Conservation (phyloP, 2,797 vertebrate genomes). For the Astyanax mexicanus region DNA sequence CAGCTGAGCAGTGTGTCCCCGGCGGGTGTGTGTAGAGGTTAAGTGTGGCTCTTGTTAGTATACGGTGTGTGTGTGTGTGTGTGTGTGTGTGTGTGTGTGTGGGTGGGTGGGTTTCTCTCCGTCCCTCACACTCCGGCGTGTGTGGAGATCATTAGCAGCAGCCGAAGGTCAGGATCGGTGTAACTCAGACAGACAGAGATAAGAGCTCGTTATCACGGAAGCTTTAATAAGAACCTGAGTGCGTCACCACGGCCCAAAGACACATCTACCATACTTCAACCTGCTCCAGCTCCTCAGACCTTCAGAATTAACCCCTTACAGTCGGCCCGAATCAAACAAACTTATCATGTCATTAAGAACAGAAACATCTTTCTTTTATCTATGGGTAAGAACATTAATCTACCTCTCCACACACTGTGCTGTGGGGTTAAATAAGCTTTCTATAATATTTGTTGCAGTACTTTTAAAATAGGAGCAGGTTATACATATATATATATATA, state of each 20-base stretch:
- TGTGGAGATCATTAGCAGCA: conserved; percentile 16
- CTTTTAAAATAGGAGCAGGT: too few species aligned
- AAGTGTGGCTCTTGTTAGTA: conserved; percentile 3
- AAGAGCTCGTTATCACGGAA: conserved; percentile 20
- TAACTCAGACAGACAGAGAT: conserved; percentile 19
- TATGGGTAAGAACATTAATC: too few species aligned
- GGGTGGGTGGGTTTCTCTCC: not conserved
- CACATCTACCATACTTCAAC: not conserved
- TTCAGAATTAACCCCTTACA: not conserved
- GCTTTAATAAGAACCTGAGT: conserved; percentile 10
- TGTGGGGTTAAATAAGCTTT: too few species aligned
- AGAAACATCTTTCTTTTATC: too few species aligned
- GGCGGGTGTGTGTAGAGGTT: conserved; percentile 8
- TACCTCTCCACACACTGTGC: too few species aligned
- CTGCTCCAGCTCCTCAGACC: not conserved
- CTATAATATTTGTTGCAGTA: too few species aligned
- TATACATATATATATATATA: too few species aligned
- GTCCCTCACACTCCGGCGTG: not conserved
- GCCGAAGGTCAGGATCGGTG: conserved; percentile 11
- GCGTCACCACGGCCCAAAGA: not conserved
- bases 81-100: not conserved
- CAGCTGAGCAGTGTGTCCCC: not conserved
- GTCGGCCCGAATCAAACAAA: too few species aligned
- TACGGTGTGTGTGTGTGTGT: not conserved
- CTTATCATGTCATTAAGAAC: too few species aligned